Evolutionary conservation across 2,113 vertebrate genomes (phyloP).

Genomic region (Thomomys bottae): DNA sequence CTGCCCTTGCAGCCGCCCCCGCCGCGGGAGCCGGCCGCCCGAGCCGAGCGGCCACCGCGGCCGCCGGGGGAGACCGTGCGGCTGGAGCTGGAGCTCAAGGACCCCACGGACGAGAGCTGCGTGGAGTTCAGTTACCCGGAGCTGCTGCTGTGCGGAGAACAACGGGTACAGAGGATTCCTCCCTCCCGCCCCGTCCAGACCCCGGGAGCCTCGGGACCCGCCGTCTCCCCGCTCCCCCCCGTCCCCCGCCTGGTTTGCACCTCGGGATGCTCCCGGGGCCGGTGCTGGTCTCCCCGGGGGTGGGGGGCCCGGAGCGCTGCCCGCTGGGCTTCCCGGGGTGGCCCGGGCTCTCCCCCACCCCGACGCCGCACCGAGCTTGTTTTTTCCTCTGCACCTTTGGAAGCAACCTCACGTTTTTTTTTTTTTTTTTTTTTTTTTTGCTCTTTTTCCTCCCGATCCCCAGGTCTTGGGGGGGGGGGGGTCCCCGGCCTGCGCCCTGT

Average conservation of each 20-base stretch:
- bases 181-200: constrained; percentile 11
- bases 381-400: constrained; percentile 28
- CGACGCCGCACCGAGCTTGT: neutral
- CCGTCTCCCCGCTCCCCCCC: no score
- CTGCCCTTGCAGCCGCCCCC: constrained; percentile 77
- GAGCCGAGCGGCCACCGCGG: constrained; percentile 74
- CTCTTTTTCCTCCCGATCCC: neutral
- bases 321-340: neutral
- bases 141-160: constrained; percentile 89
- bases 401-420: constrained; percentile 49
- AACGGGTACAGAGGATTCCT: constrained; percentile 82
- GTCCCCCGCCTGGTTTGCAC: neutral
- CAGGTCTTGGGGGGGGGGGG: constrained; percentile 3
- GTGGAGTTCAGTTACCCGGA: constrained; percentile 97
- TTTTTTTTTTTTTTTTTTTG: neutral
- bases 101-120: constrained; percentile 94
- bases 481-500: neutral
- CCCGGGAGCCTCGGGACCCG: constrained; percentile 42
- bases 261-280: neutral
- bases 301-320: constrained; percentile 33
- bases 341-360: neutral
- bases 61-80: constrained; percentile 89
- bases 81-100: constrained; percentile 92
- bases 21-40: constrained; percentile 79
- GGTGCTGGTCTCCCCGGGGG: constrained; percentile 15